Evolutionary conservation across 37 sponge, comb jelly and placozoan genomes (phyloP).

Genomic region (Beroe forskalii): DNA sequence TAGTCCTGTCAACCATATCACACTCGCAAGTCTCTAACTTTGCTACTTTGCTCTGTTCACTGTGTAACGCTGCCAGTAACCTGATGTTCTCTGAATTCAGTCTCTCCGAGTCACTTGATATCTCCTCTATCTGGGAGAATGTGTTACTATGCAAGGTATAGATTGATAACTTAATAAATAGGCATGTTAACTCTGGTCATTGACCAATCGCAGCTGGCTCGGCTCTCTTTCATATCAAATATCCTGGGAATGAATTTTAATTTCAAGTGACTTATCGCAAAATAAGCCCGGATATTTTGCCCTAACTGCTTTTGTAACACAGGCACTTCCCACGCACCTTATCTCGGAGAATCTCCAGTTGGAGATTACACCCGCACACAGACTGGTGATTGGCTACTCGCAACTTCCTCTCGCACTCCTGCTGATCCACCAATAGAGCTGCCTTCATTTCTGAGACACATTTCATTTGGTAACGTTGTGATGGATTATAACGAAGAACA

Average conservation of each 20-base stretch:
- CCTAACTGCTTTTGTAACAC: too few relatives aligned
- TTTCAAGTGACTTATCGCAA: too few relatives aligned
- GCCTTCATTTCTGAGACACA: conserved; percentile 21
- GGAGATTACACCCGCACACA: conserved; percentile 28
- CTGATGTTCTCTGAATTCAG: conserved; percentile 8
- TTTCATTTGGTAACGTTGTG: too few relatives aligned
- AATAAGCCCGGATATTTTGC: too few relatives aligned
- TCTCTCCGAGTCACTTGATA: not conserved
- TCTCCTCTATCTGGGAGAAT: not conserved
- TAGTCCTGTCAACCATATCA: not conserved
- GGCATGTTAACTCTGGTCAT: not conserved
- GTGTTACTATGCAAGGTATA: not conserved
- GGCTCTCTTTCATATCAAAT: too few relatives aligned
- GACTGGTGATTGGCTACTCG: conserved; percentile 6
- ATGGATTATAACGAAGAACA: too few relatives aligned
- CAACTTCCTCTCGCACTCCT: not conserved
- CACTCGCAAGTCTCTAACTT: not conserved
- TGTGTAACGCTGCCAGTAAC: not conserved
- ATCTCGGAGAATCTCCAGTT: not conserved
- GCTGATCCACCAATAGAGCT: conserved; percentile 14
- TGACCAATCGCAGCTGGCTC: too few relatives aligned
- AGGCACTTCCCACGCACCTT: not conserved
- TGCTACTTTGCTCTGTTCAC: not conserved
- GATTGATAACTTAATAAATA: not conserved
- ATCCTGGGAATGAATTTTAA: too few relatives aligned